Base-by-base conservation (phyloP, 2,797 vertebrate genomes). In the Muscicapa comitata region DNA sequence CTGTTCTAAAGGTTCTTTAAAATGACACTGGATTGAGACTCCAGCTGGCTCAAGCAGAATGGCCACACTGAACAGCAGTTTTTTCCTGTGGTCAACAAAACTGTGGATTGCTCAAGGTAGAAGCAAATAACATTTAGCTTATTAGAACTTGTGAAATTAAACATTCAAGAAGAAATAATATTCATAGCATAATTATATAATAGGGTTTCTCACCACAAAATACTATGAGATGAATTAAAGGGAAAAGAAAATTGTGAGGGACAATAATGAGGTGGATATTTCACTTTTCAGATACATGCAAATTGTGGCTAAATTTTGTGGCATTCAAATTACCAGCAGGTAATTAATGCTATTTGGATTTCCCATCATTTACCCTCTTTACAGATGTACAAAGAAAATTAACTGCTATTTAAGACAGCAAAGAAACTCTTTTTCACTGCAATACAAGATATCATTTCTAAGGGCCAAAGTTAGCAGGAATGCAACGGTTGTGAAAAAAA, bases 1-100 rank as follows among this genome's bases (percentile, higher is more conserved):
- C 50, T 59, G 37, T 51, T 96, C 87, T 75, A 91, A 93, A 86
- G 54, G 61, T 51, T 85, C 79, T 80, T 86, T 78, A 54, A 80
- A 90, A 72, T 70, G 62, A 62, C 91, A 57, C 38, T 37, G 86
- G 87, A 62, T 28, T 68, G 62, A 93, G 93, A 66, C 43, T 59
- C 72, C 85, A 83, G 0, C 29, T 37, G 62, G 50, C 58, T 93
- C 38, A 18, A 58, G 48, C 25, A 80, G 57, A 74, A 58, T 2
- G 67, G 13, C 29, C 53, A 15, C 7, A 20, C 2, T 31, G 25
- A 77, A 33, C 10, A 48, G 43, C 14, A 84, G 4, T 40, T 37
- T 77, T 74, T 70, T 37, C 47, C 40, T 38, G 13, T 38, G 24
- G 23, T 28, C 75, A 78, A 16, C n/a, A 66, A 51, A 72, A 38